Evolutionary conservation across 2,888 invertebrate species (phyloP).

Genomic region (Chrysina gloriosa): DNA sequence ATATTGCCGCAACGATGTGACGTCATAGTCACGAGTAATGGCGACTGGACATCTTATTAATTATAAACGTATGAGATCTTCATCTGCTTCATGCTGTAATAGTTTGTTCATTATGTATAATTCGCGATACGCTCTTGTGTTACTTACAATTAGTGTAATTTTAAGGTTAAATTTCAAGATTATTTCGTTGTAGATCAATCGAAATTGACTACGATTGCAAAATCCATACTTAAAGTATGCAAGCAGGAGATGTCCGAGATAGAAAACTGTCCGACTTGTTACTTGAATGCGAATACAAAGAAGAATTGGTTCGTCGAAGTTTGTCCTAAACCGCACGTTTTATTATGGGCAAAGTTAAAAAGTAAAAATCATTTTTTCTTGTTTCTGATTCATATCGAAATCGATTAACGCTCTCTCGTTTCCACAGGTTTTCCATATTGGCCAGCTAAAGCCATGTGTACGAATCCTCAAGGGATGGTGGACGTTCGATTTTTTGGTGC

Average conservation of each 20-base stretch:
- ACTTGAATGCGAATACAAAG: constrained; percentile 84
- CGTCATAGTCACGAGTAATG: no score
- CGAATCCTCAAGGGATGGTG: constrained; percentile 73
- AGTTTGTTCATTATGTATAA: no score
- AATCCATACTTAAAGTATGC: constrained; percentile 83
- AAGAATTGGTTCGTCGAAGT: constrained; percentile 93
- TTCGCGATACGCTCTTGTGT: no score
- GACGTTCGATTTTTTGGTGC: constrained; percentile 96
- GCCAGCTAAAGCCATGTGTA: constrained; percentile 94
- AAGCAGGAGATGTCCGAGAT: constrained; percentile 92
- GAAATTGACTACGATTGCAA: constrained; percentile 81
- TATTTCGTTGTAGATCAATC: constrained; percentile 73
- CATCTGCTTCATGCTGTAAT: no score
- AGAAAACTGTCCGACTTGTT: constrained; percentile 94
- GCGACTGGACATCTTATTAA: no score
- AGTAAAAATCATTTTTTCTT: constrained; percentile 63
- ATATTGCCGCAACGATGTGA: no score
- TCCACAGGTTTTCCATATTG: constrained; percentile 88
- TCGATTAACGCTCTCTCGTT: constrained; percentile 14
- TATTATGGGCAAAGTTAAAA: constrained; percentile 97
- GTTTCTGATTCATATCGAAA: not conserved
- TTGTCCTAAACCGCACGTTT: constrained; percentile 88
- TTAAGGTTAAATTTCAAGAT: no score
- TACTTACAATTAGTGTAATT: no score
- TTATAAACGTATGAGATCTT: no score